Base-by-base conservation (phyloP, 2,888 invertebrate species). In the Athripsodes cinereus region DNA sequence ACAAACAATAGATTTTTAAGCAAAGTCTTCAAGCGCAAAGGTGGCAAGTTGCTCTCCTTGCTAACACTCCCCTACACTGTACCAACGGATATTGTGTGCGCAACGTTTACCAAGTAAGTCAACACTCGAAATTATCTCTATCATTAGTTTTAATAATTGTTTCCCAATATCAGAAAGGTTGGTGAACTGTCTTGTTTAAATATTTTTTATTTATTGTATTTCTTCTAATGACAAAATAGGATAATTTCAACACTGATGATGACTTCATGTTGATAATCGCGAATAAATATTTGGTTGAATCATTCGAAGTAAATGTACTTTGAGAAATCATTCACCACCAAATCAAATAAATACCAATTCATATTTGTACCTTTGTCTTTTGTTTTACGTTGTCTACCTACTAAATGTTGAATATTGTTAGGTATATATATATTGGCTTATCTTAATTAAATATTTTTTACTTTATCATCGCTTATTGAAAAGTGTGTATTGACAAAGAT, bases 1-100 rank as follows among this genome's bases (percentile, higher is more conserved):
- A 92, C 95, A 0, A 96, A 96, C 74, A 90, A 87, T 69, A 95
- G 95, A 2, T 73, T 96, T 22, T 81, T 92, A 57, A 94, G 92
- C 73, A 95, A 94, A 92, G 76, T 96, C 64, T 92, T 94, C 76
- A 86, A 89, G 66, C 89, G 90, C 68, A 82, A 85, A 64, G 89
- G 91, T 48, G 85, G 94, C 73, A 87, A 91, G 66, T 76, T 92
- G 50, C 75, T 96, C 1, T 88, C 91, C 0, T 75, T 92, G 26
- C 74, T 92, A 59, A 87, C 91, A 54, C 78, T 96, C 59, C 96
- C 96, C 0, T 95, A 91, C 69, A 84, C 91, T 50, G 76, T 96
- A 56, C 95, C 96, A 19, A 87, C 89, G 56, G 96, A 96, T 71
- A 86, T 96, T 63, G 82, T 92, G 68, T 86, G 88, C 70, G 92